Conservation (phyloP, 2,113 vertebrate species). For the Monopterus albus region DNA sequence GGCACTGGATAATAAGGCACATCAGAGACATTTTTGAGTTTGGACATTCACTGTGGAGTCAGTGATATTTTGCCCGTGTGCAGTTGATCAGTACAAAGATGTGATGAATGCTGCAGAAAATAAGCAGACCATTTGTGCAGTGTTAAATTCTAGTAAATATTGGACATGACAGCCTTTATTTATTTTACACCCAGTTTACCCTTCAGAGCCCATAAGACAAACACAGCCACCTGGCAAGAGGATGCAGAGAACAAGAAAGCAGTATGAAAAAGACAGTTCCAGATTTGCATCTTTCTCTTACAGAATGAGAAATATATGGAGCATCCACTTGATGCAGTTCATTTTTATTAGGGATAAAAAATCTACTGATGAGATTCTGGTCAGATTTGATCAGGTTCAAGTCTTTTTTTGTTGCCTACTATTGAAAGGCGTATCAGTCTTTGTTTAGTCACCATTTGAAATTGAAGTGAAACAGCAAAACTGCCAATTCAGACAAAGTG, state of each 20-base stretch:
- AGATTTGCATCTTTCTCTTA: background rate
- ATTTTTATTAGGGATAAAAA: background rate
- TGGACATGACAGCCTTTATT: constrained; percentile 25
- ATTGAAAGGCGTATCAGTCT: too few relatives aligned
- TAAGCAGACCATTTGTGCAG: background rate
- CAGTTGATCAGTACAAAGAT: constrained; percentile 14
- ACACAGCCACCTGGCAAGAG: constrained; percentile 24
- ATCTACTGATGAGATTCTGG: background rate
- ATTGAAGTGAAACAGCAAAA: constrained; percentile 39
- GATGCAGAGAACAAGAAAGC: background rate
- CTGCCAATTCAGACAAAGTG: constrained; percentile 47
- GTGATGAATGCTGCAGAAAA: background rate
- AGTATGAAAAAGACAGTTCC: background rate
- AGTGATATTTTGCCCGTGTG: background rate
- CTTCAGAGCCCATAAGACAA: background rate
- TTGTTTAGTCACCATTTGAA: constrained; percentile 54
- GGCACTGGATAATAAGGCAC: background rate
- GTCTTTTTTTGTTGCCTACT: too few relatives aligned
- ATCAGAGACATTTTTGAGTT: background rate
- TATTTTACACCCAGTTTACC: constrained; percentile 28
- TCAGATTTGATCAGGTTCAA: background rate
- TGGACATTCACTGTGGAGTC: background rate
- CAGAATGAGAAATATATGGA: too few relatives aligned
- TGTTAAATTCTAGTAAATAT: background rate
- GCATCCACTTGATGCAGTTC: background rate